These are phyloP conservation scores for Adelphocoris suturalis DNA, from an alignment of 2,888 invertebrate species.

Conservation along the genomic window DNA sequence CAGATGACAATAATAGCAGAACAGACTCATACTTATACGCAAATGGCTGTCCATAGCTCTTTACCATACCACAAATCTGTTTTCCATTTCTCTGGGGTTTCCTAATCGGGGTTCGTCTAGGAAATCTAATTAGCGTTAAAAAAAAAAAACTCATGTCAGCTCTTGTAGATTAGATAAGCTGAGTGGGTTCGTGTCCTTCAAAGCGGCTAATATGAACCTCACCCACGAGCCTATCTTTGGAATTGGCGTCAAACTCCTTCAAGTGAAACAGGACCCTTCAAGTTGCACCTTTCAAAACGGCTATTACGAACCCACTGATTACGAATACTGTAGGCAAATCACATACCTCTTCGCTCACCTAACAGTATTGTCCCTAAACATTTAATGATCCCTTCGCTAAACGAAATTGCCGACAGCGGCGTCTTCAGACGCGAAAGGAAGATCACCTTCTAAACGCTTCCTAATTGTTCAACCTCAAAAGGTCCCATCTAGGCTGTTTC, in stretches of 20 bases:
- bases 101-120: too few species aligned
- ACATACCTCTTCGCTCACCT: slow-evolving; percentile 16
- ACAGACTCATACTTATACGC: too few species aligned
- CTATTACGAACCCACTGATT: slow-evolving; percentile 31
- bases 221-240: neutral
- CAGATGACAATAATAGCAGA: too few species aligned
- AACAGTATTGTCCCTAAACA: slow-evolving; percentile 35
- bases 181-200: neutral
- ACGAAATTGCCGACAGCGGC: slow-evolving; percentile 32
- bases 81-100: too few species aligned
- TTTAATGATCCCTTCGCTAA: slow-evolving; percentile 26
- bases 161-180: too few species aligned
- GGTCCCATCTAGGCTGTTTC: slow-evolving; percentile 26
- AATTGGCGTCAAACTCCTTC: slow-evolving; percentile 23
- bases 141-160: too few species aligned
- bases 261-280: slow-evolving; percentile 27
- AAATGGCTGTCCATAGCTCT: too few species aligned
- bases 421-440: slow-evolving; percentile 38
- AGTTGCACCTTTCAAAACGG: slow-evolving; percentile 38
- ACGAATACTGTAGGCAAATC: slow-evolving; percentile 11
- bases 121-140: too few species aligned
- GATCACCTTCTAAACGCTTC: slow-evolving; percentile 19
- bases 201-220: neutral
- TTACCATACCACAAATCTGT: too few species aligned
- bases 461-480: slow-evolving; percentile 17